Conservation (phyloP, 2,113 vertebrate species). For the Pangasianodon hypophthalmus region DNA sequence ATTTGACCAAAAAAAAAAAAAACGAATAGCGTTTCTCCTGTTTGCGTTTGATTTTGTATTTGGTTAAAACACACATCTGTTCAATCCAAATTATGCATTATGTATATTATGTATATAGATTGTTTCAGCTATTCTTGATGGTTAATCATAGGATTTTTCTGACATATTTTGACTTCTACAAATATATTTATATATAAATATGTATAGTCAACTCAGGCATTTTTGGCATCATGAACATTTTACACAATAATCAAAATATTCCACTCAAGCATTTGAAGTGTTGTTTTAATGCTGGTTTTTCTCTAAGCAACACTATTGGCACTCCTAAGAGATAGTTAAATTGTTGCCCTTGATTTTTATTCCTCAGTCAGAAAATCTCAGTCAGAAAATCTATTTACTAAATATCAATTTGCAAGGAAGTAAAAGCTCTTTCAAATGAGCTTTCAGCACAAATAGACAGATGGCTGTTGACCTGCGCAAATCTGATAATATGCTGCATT, state of each 20-base stretch:
- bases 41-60: neutral
- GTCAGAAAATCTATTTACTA: neutral
- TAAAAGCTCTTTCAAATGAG: neutral
- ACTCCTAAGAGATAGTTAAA: neutral
- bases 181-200: no score
- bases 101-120: no score
- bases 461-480: neutral
- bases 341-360: neutral
- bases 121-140: neutral
- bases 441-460: neutral
- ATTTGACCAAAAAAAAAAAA: neutral
- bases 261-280: neutral
- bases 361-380: no score
- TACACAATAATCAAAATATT: neutral
- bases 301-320: neutral
- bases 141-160: neutral
- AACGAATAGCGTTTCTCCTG: neutral
- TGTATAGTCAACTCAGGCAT: no score
- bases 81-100: neutral
- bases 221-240: neutral
- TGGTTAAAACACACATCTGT: neutral
- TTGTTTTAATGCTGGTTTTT: neutral
- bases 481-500: neutral
- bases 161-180: no score
- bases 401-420: neutral